phyloP scores from a whole-genome alignment of 2,888 invertebrate genomes.

The Gibbula magus region DNA sequence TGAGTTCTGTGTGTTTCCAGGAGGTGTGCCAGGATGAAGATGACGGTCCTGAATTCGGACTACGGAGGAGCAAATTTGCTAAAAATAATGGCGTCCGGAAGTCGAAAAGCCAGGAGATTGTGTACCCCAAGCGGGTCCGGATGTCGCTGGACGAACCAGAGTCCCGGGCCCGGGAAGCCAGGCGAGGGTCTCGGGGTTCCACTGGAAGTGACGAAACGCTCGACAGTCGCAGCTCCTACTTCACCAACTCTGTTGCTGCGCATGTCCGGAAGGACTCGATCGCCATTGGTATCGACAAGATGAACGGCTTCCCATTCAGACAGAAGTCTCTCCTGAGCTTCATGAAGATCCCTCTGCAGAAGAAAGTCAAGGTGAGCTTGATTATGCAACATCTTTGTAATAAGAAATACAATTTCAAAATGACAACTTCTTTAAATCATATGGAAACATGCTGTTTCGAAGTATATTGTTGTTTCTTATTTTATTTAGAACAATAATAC shows the following conservation, averaged over 20 bases:
- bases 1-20: not conserved
- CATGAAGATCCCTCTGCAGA: slow-evolving; percentile 19
- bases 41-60: not conserved
- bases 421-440: too few relatives aligned
- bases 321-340: slow-evolving; percentile 18
- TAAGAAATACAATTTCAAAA: too few relatives aligned
- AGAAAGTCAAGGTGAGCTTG: slow-evolving; percentile 18
- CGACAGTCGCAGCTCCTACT: slow-evolving; percentile 21
- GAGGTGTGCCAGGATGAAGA: not conserved
- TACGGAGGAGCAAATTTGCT: not conserved
- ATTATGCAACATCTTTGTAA: not conserved
- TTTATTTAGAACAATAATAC: too few relatives aligned
- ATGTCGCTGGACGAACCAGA: not conserved
- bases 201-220: slow-evolving; percentile 31
- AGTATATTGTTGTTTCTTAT: too few relatives aligned
- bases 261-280: slow-evolving; percentile 61
- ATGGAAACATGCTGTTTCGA: too few relatives aligned
- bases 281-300: slow-evolving; percentile 54
- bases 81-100: not conserved
- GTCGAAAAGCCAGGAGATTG: not conserved
- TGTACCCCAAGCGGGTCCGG: slow-evolving; percentile 2
- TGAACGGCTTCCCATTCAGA: slow-evolving; percentile 41
- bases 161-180: not conserved
- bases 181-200: slow-evolving; percentile 32
- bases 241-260: slow-evolving; percentile 36